phyloP scores from a whole-genome alignment of 2,888 invertebrate species.

The Strigamia maritima region DNA sequence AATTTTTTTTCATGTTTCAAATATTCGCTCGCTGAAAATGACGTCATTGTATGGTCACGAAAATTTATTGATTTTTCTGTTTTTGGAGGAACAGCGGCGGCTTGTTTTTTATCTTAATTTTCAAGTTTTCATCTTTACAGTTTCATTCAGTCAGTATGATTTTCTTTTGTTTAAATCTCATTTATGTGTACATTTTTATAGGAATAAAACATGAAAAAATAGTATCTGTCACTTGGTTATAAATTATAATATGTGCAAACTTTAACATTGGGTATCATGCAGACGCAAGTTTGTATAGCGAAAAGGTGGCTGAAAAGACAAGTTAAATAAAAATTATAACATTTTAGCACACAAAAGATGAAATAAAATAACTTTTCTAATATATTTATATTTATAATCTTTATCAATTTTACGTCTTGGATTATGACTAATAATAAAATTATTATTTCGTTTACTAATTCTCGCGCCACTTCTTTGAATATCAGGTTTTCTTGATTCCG shows the following conservation, averaged over 20 bases:
- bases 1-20: background rate
- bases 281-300: too few relatives aligned
- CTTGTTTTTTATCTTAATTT: background rate
- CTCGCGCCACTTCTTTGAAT: too few relatives aligned
- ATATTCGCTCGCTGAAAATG: background rate
- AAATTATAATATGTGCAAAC: background rate
- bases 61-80: background rate
- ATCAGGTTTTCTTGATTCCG: too few relatives aligned
- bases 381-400: too few relatives aligned
- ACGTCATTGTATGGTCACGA: background rate
- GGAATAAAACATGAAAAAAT: background rate
- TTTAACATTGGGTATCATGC: too few relatives aligned
- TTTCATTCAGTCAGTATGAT: background rate
- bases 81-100: background rate
- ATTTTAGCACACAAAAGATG: too few relatives aligned
- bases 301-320: too few relatives aligned
- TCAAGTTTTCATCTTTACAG: background rate
- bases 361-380: too few relatives aligned
- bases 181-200: background rate
- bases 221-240: background rate
- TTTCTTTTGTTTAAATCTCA: background rate
- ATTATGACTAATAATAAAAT: too few relatives aligned
- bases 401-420: too few relatives aligned
- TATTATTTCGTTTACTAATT: too few relatives aligned
- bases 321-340: too few relatives aligned